Percentiles rank a stretch among this genome's conserved stretches.
Conservation (phyloP, 1,140 invertebrate genomes). For the Rhyzopertha dominica region DNA sequence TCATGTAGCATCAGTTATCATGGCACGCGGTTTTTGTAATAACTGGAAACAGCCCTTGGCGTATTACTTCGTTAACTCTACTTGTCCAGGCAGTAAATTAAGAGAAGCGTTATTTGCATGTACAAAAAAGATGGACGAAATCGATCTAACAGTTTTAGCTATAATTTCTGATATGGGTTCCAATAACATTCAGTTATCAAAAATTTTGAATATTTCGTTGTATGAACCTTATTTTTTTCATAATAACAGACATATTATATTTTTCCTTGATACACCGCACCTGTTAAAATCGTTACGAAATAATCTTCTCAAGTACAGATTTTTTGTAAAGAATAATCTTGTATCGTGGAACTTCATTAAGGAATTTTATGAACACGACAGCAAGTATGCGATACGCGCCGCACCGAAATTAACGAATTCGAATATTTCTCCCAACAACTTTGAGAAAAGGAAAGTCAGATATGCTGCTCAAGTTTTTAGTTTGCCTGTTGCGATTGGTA, state of each 20-base stretch:
- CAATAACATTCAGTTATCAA: constrained; percentile 19
- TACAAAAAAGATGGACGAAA: constrained; percentile 13
- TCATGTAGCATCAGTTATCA: constrained; percentile 27
- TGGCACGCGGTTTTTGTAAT: constrained; percentile 23
- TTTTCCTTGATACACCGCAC: constrained; percentile 30
- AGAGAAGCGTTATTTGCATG: no score
- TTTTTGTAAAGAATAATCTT: background rate
- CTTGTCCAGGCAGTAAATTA: constrained; percentile 7
- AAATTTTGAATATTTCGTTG: constrained; percentile 15
- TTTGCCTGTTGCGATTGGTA: constrained; percentile 21
- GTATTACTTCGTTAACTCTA: constrained; percentile 15
- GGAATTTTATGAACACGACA: constrained; percentile 9
- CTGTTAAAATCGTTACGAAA: constrained; percentile 29
- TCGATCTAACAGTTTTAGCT: constrained; percentile 22
- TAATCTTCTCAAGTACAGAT: constrained; percentile 27
- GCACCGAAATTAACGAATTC: constrained; percentile 29
- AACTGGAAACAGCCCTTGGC: constrained; percentile 26
- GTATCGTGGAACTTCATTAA: constrained; percentile 2
- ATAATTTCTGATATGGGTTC: constrained; percentile 27
- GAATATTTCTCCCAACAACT: constrained; percentile 21
- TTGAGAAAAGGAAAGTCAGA: constrained; percentile 33
- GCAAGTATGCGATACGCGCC: constrained; percentile 13
- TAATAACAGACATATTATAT: constrained; percentile 20
- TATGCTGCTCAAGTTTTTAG: constrained; percentile 32
- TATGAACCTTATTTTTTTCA: constrained; percentile 18